Conservation (phyloP, 2,888 invertebrate genomes). For the Lissocephala sabroskyi region DNA sequence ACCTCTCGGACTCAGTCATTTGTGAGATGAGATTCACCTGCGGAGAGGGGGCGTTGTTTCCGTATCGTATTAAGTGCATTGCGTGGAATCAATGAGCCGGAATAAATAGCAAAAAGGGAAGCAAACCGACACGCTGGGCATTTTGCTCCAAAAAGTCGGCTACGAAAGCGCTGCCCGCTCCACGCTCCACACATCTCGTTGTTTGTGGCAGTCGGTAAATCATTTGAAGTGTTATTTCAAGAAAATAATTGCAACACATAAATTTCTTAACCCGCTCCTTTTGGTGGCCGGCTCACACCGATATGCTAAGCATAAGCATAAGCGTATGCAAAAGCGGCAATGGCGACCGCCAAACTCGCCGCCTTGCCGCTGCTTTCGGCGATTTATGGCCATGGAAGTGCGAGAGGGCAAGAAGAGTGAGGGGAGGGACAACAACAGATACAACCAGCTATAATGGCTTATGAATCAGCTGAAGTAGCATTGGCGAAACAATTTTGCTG, state of each 20-base stretch:
- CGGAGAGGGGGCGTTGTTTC: background rate
- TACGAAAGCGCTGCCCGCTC: conserved; percentile 1
- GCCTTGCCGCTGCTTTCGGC: conserved; percentile 16
- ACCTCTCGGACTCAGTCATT: no score
- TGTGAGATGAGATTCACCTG: no score
- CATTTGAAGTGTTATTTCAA: conserved; percentile 61
- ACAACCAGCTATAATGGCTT: conserved; percentile 52
- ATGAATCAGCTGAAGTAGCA: conserved; percentile 45
- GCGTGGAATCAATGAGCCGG: conserved; percentile 41
- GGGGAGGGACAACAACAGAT: conserved; percentile 4
- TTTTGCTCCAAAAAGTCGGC: conserved; percentile 21
- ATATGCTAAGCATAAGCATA: background rate
- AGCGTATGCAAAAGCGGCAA: conserved; percentile 6
- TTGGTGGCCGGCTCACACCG: no score
- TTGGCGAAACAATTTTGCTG: conserved; percentile 3
- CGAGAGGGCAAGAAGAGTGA: conserved; percentile 8
- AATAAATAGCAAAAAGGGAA: conserved; percentile 33
- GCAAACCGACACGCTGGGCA: conserved; percentile 9
- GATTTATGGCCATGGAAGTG: conserved; percentile 36
- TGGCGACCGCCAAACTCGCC: no score
- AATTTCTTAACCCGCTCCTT: conserved; percentile 49
- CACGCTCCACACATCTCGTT: conserved; percentile 9
- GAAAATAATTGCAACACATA: conserved; percentile 65
- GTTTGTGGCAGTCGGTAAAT: conserved; percentile 39
- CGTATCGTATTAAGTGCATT: conserved; percentile 38